Base-by-base conservation (phyloP, 1,140 invertebrate species). In the Dreissena rostriformis region DNA sequence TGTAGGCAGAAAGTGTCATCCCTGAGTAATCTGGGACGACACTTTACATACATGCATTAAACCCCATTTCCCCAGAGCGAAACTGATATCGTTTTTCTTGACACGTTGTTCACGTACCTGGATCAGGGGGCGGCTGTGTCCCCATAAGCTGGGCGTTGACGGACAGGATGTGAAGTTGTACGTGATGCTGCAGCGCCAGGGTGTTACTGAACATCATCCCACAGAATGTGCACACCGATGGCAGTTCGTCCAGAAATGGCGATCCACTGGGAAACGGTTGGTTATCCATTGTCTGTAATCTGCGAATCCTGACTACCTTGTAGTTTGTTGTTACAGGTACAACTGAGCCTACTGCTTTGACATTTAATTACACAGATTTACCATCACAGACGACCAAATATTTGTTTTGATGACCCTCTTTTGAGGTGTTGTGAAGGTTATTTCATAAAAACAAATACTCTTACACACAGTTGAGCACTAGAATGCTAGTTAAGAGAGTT, bases 131-230 rank as follows among this genome's bases (percentile, higher is more conserved):
- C 0, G 68, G 80, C 24, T 82, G 68, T 4, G 39, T 65, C 19
- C 63, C 68, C 22, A 82, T 63, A 19, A 81, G 66, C 77, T 79
- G 77, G 15, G 79, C 68, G 26, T 82, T 74, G 29, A 71, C 79
- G 1, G 71, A 66, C 51, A 75, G 52, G 12, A 82, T 65, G 66
- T 82, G 80, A 2, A 82, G 39, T 63, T 82, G 80, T 71, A 82
- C 75, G 63, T 82, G 80, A 57, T 82, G 80, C 61, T 82, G 80
- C 12, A 65, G 57, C 1, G 71, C 53, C 19, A 82, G 22, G n/a
- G 19, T 53, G 24, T 82, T 82, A 72, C 75, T 82, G 24, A 82
- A 82, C 71, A 82, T 39, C 71, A 82, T 22, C 1, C 80, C 80
- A 67, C 80, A 82, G 24, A 82, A 49, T 1, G 80, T 29, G 55